A percentile compares a stretch with the other conserved stretches of the same genome.
Evolutionary conservation across 1,140 invertebrate genomes (phyloP).

Genomic region (Cyclina sinensis): DNA sequence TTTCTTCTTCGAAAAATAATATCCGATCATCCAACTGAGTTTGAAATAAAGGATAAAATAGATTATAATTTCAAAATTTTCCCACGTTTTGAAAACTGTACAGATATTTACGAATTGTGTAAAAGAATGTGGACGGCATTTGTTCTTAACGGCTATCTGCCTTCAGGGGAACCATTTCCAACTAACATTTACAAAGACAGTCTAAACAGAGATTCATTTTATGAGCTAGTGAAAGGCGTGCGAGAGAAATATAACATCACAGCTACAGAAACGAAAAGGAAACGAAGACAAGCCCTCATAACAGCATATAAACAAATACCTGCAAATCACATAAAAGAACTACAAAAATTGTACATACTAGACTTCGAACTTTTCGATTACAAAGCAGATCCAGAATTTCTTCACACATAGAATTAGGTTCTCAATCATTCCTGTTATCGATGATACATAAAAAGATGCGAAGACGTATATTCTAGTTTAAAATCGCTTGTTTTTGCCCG

Average conservation of each 20-base stretch:
- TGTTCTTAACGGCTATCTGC: constrained; percentile 27
- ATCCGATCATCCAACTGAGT: constrained; percentile 38
- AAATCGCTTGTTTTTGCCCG: too few relatives aligned
- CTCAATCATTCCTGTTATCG: too few relatives aligned
- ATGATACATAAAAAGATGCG: too few relatives aligned
- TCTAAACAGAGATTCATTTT: neutral
- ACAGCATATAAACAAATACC: constrained; percentile 30
- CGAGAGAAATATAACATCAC: neutral
- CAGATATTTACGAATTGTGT: constrained; percentile 53
- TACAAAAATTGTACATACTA: constrained; percentile 22
- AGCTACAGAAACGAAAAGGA: constrained; percentile 3
- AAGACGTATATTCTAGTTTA: too few relatives aligned
- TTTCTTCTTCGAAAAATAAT: constrained; percentile 46
- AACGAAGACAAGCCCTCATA: neutral
- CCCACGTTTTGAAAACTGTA: constrained; percentile 55
- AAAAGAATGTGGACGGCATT: constrained; percentile 70
- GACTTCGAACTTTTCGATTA: constrained; percentile 55
- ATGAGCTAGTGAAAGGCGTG: neutral
- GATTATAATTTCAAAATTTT: constrained; percentile 67
- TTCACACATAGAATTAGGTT: too few relatives aligned
- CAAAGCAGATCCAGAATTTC: constrained; percentile 24
- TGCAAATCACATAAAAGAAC: neutral
- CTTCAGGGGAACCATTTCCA: neutral
- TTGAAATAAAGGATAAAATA: constrained; percentile 70
- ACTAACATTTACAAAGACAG: neutral